Percentiles rank a stretch among this genome's conserved stretches.
These are phyloP conservation scores for Magallana gigas DNA, from an alignment of 1,140 invertebrate species.

Conservation along the genomic window DNA sequence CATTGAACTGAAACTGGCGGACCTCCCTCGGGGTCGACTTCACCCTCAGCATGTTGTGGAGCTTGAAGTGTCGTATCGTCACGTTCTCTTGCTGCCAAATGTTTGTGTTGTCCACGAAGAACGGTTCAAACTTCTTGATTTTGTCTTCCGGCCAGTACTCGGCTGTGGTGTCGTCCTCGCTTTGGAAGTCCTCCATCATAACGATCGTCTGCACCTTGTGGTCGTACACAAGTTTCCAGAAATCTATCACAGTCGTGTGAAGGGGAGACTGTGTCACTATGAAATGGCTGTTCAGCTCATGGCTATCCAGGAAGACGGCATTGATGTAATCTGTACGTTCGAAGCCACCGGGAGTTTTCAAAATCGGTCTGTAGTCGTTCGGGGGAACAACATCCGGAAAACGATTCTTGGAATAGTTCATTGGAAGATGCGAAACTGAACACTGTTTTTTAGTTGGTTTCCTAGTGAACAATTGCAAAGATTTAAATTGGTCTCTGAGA, in stretches of 20 bases:
- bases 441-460: constrained; percentile 61
- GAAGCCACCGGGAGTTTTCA: constrained; percentile 66
- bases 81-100: constrained; percentile 73
- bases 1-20: constrained; percentile 76
- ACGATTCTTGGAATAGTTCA: constrained; percentile 74
- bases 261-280: constrained; percentile 78
- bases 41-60: constrained; percentile 63
- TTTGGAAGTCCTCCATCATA: constrained; percentile 73
- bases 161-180: constrained; percentile 73
- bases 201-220: constrained; percentile 73
- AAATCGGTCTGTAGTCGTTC: constrained; percentile 66
- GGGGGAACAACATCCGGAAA: constrained; percentile 71
- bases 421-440: constrained; percentile 58
- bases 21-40: constrained; percentile 63
- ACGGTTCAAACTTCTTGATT: constrained; percentile 72
- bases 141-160: constrained; percentile 74
- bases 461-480: constrained; percentile 69
- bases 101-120: constrained; percentile 70
- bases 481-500: constrained; percentile 74
- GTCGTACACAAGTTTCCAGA: constrained; percentile 78
- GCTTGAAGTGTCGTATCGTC: constrained; percentile 69
- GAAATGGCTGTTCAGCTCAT: constrained; percentile 68
- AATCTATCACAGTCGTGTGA: constrained; percentile 75
- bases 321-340: constrained; percentile 80
- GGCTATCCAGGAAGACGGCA: constrained; percentile 74